Percentiles rank a stretch among this genome's conserved stretches.
These are phyloP conservation scores for Probaryconus sp. DNA, from an alignment of 1,140 invertebrate genomes.

Conservation along the genomic window DNA sequence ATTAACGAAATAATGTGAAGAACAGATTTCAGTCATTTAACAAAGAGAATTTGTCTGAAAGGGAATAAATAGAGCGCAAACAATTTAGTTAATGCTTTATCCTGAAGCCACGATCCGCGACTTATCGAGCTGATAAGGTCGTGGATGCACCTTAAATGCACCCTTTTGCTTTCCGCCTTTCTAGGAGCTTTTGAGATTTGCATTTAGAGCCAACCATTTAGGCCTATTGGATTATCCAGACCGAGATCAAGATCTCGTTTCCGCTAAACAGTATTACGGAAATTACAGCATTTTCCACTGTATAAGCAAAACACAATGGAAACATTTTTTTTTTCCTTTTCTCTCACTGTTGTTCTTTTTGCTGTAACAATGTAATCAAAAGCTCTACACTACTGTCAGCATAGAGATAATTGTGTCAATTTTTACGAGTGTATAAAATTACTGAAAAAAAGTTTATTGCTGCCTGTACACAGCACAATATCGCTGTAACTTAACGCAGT, in stretches of 20 bases:
- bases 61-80: constrained; percentile 55
- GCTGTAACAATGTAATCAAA: neutral
- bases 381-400: too few species aligned
- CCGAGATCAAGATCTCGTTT: constrained; percentile 43
- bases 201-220: constrained; percentile 67
- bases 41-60: constrained; percentile 10
- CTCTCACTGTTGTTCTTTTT: neutral
- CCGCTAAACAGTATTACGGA: constrained; percentile 24
- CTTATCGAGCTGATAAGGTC: constrained; percentile 57
- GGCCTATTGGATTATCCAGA: constrained; percentile 37
- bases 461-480: too few species aligned
- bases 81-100: constrained; percentile 64
- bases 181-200: constrained; percentile 63
- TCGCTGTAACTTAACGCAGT: too few species aligned
- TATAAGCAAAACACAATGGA: constrained; percentile 14
- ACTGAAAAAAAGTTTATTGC: too few species aligned
- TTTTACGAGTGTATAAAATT: too few species aligned
- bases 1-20: neutral
- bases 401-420: too few species aligned
- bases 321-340: constrained; percentile 14
- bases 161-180: constrained; percentile 11
- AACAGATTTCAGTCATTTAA: neutral
- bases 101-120: constrained; percentile 10
- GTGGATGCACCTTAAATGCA: constrained; percentile 33
- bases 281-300: constrained; percentile 27